Percentiles rank a stretch among this genome's conserved stretches.
phyloP scores from a whole-genome alignment of 2,888 invertebrate genomes.

The Platypus cylindrus region DNA sequence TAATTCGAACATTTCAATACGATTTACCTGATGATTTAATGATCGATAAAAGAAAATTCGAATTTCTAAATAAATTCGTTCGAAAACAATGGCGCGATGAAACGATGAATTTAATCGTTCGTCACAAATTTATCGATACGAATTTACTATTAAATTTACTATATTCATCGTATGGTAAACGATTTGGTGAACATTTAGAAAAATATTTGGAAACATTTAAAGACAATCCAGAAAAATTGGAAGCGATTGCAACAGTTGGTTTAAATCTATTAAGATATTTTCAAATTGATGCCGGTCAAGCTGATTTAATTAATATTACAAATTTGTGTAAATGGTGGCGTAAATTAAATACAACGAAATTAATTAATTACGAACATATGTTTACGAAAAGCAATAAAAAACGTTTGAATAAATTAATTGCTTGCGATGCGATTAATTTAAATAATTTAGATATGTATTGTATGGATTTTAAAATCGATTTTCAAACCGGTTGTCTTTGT shows the following conservation, averaged over 20 bases:
- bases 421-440: constrained; percentile 19
- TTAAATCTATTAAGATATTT: constrained; percentile 18
- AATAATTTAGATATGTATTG: constrained; percentile 35
- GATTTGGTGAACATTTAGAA: constrained; percentile 14
- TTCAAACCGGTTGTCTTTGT: constrained; percentile 18
- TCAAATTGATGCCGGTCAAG: constrained; percentile 9
- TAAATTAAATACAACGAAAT: constrained; percentile 13
- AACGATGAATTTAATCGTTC: constrained; percentile 29
- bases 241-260: constrained; percentile 20
- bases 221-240: constrained; percentile 23
- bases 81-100: constrained; percentile 4
- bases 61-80: constrained; percentile 1
- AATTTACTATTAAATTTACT: constrained; percentile 30
- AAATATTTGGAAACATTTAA: constrained; percentile 21
- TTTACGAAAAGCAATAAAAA: constrained; percentile 18
- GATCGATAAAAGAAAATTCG: neutral
- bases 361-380: constrained; percentile 23
- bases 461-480: constrained; percentile 32
- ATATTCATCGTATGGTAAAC: constrained; percentile 15
- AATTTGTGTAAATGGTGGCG: constrained; percentile 27
- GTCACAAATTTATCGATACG: constrained; percentile 28
- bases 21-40: constrained; percentile 1
- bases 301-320: constrained; percentile 16
- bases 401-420: constrained; percentile 22
- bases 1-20: constrained; percentile 8